Evolutionary conservation across 1,140 invertebrate genomes (phyloP), one percentile per base, ranked within the genome.

Genomic region (Chironomus tepperi): DNA sequence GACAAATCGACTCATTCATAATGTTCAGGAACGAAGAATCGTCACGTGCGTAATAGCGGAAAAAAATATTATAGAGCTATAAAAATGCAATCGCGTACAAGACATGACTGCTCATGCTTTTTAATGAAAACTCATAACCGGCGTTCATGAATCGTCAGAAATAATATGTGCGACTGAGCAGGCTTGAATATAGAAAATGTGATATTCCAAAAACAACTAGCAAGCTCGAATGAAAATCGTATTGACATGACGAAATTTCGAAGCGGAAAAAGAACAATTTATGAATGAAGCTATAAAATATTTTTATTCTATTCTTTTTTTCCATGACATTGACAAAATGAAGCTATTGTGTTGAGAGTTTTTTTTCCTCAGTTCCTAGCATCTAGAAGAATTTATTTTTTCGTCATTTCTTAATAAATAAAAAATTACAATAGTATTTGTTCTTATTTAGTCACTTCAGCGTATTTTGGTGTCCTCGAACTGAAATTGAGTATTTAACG

Each of bases 281-380:
- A 57, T 57, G 47, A 57, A 57, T 57, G 47, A 57, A 57, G 47
- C 42, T 72, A 65, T 73, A 72, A 47, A 42, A 75, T 43, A n/a
- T 76, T 19, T 42, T 43, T 43, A 42, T 73, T 70, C 34, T 75
- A 19, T 76, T 73, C 74, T 73, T 76, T n/a, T n/a, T 65, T 75
- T 75, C 18, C 5, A 24, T 73, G 42, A 74, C 75, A 76, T 74
- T 77, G 75, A 34, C 24, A 34, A 34, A 34, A 34, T 34, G 24
- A 34, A 34, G 24, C 24, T 34, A 34, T 34, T 34, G 24, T 34
- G 5, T 34, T n/a, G n/a, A n/a, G n/a, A n/a, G 24, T 34, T 34
- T n/a, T n/a, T n/a, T n/a, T n/a, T n/a, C n/a, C 24, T 34, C 24
- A 34, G 24, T 34, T 5, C 24, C 24, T 34, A 34, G 24, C 24